These are phyloP conservation scores for Polydrusus pterygomalis DNA, from an alignment of 2,888 invertebrate species.

Conservation along the genomic window DNA sequence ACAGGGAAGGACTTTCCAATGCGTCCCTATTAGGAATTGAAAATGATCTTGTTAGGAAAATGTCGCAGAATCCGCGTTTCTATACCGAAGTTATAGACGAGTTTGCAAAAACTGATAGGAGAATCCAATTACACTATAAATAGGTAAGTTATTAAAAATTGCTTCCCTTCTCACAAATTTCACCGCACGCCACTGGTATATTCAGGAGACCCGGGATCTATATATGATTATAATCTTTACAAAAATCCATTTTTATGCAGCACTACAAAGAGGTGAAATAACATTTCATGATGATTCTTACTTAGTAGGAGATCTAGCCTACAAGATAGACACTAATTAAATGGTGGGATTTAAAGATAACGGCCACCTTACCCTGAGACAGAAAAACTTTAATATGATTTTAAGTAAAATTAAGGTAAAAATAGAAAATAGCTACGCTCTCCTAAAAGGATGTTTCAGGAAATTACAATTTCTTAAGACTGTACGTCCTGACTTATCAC, in stretches of 20 bases:
- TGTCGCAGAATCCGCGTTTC: too few species aligned
- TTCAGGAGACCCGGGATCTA: too few species aligned
- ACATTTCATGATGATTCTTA: background rate
- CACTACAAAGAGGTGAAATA: background rate
- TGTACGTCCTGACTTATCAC: background rate
- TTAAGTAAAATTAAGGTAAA: background rate
- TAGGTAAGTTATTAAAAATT: too few species aligned
- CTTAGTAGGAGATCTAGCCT: background rate
- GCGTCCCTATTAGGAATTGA: too few species aligned
- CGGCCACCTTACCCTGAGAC: background rate
- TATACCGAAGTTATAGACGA: too few species aligned
- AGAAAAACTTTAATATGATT: background rate
- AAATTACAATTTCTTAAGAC: slow-evolving; percentile 3
- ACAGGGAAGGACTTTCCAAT: too few species aligned
- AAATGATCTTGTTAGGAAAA: too few species aligned
- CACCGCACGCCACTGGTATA: too few species aligned
- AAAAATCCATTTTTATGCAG: background rate
- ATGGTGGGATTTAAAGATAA: background rate
- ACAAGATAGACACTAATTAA: background rate
- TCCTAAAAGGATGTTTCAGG: background rate
- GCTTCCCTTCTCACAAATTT: too few species aligned
- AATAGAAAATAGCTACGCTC: background rate
- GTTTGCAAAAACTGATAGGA: too few species aligned
- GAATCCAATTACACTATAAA: too few species aligned
- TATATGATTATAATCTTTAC: too few species aligned